Percentiles rank a stretch among this genome's conserved stretches.
Conservation (phyloP, 1,140 invertebrate genomes). For the Atta colombica region DNA sequence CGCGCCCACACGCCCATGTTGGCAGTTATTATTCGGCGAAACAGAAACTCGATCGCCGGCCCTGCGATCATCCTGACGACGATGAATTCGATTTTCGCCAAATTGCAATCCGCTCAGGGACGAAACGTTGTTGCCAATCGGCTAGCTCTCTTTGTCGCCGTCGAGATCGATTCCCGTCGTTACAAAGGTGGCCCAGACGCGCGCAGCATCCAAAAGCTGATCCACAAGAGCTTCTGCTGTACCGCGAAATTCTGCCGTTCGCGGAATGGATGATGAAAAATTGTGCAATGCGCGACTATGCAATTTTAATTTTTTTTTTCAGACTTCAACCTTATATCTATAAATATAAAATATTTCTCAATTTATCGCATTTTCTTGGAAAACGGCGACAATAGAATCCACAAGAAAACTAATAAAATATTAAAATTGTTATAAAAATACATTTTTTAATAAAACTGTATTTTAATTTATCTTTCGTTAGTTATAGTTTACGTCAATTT, state of each 20-base stretch:
- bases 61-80: constrained; percentile 4
- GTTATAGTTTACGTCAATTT: too few relatives aligned
- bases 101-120: constrained; percentile 20
- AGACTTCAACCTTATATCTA: too few relatives aligned
- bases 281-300: not conserved
- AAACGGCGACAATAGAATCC: too few relatives aligned
- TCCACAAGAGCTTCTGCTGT: not conserved
- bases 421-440: too few relatives aligned
- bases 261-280: not conserved
- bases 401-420: too few relatives aligned
- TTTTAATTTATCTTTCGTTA: too few relatives aligned
- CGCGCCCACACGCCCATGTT: not conserved
- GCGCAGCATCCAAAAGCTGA: constrained; percentile 35
- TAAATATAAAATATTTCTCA: too few relatives aligned
- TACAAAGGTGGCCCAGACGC: constrained; percentile 44
- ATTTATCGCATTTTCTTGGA: too few relatives aligned
- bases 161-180: constrained; percentile 39
- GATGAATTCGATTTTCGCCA: constrained; percentile 50
- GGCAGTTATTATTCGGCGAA: constrained; percentile 46
- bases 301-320: not conserved
- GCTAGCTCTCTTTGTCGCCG: constrained; percentile 35
- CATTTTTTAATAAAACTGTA: too few relatives aligned
- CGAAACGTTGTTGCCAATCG: constrained; percentile 17
- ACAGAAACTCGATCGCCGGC: constrained; percentile 13
- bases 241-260: not conserved